phyloP scores from a whole-genome alignment of 2,888 invertebrate genomes.

The Tipula lateralis region DNA sequence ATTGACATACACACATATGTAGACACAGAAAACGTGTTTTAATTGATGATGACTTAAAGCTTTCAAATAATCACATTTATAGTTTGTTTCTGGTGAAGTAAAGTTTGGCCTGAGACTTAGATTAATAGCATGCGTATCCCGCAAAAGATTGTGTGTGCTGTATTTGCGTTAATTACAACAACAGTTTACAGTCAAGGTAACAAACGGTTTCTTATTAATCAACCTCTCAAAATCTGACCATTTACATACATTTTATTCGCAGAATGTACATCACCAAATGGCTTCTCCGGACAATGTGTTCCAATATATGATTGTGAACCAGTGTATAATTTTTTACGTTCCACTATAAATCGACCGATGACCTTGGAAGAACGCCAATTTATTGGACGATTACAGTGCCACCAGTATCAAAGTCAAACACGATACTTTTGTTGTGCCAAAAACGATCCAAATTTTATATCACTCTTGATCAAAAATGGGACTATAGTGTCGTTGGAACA shows the following conservation, averaged over 20 bases:
- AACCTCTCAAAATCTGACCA: too few relatives aligned
- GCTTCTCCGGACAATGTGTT: conserved; percentile 41
- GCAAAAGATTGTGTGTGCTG: too few relatives aligned
- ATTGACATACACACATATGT: too few relatives aligned
- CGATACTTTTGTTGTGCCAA: conserved; percentile 42
- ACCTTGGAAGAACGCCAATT: conserved; percentile 36
- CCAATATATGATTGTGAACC: conserved; percentile 44
- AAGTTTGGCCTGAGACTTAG: too few relatives aligned
- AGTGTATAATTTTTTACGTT: background rate
- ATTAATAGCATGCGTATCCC: too few relatives aligned
- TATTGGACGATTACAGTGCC: conserved; percentile 38
- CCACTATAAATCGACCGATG: background rate
- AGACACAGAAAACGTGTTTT: too few relatives aligned
- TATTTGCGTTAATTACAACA: too few relatives aligned
- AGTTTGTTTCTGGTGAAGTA: too few relatives aligned
- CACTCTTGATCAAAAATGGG: background rate
- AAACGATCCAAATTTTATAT: conserved; percentile 35
- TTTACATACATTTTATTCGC: background rate
- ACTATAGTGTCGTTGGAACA: background rate
- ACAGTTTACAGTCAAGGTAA: too few relatives aligned
- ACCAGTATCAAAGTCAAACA: conserved; percentile 41
- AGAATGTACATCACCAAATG: conserved; percentile 52
- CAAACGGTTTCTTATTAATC: too few relatives aligned
- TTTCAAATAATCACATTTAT: too few relatives aligned
- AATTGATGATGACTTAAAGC: too few relatives aligned